Evolutionary conservation across 2,113 vertebrate genomes (phyloP).

Genomic region (Otus sunia): DNA sequence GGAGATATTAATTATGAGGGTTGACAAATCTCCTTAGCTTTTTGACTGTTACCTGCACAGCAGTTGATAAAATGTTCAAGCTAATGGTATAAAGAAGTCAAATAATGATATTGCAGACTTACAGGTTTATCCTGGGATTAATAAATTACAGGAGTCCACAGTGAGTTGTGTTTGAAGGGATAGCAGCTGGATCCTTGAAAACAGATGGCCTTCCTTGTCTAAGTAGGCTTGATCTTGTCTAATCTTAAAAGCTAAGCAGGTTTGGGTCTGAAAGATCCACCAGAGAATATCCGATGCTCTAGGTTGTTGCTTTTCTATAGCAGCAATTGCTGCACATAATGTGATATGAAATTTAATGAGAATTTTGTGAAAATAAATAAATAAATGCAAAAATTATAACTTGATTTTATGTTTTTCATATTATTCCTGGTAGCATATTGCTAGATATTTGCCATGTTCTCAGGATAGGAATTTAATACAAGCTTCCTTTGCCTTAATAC

Average conservation of each 20-base stretch:
- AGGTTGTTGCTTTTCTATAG: background rate
- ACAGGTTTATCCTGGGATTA: constrained; percentile 64
- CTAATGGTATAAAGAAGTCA: constrained; percentile 54
- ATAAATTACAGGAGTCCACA: constrained; percentile 49
- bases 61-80: constrained; percentile 51
- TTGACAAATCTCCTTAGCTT: constrained; percentile 63
- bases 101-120: constrained; percentile 60
- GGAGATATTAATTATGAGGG: constrained; percentile 49
- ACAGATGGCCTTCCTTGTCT: constrained; percentile 64
- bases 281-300: constrained; percentile 12
- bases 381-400: background rate
- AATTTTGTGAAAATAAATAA: constrained; percentile 17
- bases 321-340: background rate
- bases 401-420: background rate
- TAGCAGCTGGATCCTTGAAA: constrained; percentile 63
- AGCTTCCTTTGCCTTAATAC: background rate
- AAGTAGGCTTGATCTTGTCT: constrained; percentile 63
- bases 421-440: background rate
- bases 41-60: constrained; percentile 64
- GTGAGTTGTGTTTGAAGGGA: constrained; percentile 57
- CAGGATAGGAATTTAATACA: background rate
- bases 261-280: constrained; percentile 42
- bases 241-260: constrained; percentile 64
- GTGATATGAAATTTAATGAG: background rate
- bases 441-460: background rate